Evolutionary conservation across 2,797 vertebrate genomes (phyloP), one percentile per base, ranked within the genome.

Genomic region (Zalophus californianus): DNA sequence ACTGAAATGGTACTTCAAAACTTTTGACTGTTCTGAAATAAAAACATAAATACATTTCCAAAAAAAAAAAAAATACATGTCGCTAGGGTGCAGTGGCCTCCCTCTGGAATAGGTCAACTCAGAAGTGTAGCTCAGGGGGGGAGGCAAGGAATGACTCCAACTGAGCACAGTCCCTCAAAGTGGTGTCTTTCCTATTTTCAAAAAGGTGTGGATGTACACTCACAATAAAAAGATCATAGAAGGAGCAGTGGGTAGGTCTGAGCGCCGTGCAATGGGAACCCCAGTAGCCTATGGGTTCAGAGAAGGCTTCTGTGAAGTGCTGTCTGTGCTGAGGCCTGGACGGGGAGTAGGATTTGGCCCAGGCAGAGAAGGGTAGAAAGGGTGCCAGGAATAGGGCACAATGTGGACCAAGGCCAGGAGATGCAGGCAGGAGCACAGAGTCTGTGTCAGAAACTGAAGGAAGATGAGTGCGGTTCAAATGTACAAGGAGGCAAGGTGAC

Each of bases 1-100:
- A 95, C 95, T 25, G 93, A 98, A 98, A 98, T 97, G 97, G 93
- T 97, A 98, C 97, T 97, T 97, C 48, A 98, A 97, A 98, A 97
- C 97, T 98, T 98, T 98, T 98, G 98, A 98, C 98, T 98, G 98
- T 98, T 98, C 98, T 96, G 99, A 98, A 99, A 99, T 99, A 99
- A 99, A 99, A 98, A 96, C 8, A n/a, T 97, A 98, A 98, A 98
- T 98, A 86, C 29, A 92, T 92, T 95, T 97, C 86, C 1, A 12
- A 35, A 35, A 68, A 68, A 72, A 73, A 70, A 70, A 68, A 68
- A 64, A 20, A 66, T n/a, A 68, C 16, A 15, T 27, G 8, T 52
- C 88, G 21, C 44, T 27, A 13, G 38, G 82, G 41, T 41, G 1
- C 73, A 50, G n/a, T 2, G 50, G 50, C 32, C 50, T 90, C 35